A percentile compares a stretch with the other conserved stretches of the same genome.
Evolutionary conservation across 1,140 invertebrate species (phyloP).

Genomic region (Akabosia matsudoensis): DNA sequence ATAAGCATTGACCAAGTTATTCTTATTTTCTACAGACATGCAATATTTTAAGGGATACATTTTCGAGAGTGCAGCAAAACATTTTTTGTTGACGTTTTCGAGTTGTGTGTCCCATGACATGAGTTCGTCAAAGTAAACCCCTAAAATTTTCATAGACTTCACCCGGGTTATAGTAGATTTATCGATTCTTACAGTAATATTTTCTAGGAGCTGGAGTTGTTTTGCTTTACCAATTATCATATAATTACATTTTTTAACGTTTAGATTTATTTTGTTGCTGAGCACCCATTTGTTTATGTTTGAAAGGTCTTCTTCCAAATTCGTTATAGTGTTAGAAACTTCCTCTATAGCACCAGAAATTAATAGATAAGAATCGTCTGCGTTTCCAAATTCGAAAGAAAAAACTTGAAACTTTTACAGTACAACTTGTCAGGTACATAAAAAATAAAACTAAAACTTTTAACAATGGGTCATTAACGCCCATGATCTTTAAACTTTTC

Average conservation of each 20-base stretch:
- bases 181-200: not conserved
- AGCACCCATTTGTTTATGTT: conserved; percentile 19
- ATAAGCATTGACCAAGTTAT: not conserved
- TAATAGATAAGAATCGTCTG: too few relatives aligned
- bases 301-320: too few relatives aligned
- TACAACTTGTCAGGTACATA: too few relatives aligned
- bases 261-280: conserved; percentile 12
- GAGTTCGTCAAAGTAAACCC: conserved; percentile 3
- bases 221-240: not conserved
- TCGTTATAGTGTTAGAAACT: too few relatives aligned
- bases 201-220: not conserved
- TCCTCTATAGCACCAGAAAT: too few relatives aligned
- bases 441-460: too few relatives aligned
- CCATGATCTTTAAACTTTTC: too few relatives aligned
- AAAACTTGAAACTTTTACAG: too few relatives aligned
- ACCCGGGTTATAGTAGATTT: not conserved
- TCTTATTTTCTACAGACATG: not conserved
- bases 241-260: conserved; percentile 4
- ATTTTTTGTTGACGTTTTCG: not conserved
- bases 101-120: not conserved
- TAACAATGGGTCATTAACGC: too few relatives aligned
- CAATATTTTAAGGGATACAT: not conserved
- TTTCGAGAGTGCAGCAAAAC: conserved; percentile 9
- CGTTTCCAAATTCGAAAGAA: too few relatives aligned
- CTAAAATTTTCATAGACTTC: not conserved